Evolutionary conservation across 2,113 vertebrate genomes (phyloP).

Genomic region (Brevimyrus niger): DNA sequence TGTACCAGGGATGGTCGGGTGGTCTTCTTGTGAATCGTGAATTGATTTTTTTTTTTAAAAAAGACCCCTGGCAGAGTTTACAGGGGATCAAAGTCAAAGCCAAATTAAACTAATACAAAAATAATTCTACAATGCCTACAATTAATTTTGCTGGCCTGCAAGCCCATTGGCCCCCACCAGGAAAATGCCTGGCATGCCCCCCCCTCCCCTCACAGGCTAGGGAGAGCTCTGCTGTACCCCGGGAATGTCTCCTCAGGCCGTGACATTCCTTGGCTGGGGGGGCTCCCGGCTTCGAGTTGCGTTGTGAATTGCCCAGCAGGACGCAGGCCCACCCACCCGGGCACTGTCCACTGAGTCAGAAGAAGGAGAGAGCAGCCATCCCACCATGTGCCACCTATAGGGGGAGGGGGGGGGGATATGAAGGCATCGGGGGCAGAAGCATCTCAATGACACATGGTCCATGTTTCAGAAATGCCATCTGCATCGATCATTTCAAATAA

Average conservation of each 20-base stretch:
- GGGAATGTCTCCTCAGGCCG: conserved; percentile 49
- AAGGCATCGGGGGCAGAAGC: background rate
- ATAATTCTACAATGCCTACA: background rate
- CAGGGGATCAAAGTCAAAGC: background rate
- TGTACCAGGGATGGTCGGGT: background rate
- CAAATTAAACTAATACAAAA: background rate
- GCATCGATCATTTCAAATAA: too few relatives aligned
- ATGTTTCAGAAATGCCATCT: too few relatives aligned
- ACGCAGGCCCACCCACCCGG: background rate
- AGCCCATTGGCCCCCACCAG: background rate
- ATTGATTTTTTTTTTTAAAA: background rate
- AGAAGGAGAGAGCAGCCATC: background rate
- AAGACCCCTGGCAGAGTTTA: background rate
- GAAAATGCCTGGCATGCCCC: background rate
- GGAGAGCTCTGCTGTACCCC: background rate
- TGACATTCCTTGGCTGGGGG: conserved; percentile 52
- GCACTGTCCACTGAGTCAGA: background rate
- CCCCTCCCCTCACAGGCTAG: background rate
- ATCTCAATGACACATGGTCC: background rate
- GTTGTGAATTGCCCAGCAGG: conserved; percentile 47
- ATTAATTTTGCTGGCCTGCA: background rate
- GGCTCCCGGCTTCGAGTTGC: conserved; percentile 34
- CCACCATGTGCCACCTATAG: background rate
- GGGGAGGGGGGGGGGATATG: too few relatives aligned
- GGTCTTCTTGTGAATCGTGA: background rate